Evolutionary conservation across 1,140 invertebrate species (phyloP).

Genomic region (Drosophila suzukii): DNA sequence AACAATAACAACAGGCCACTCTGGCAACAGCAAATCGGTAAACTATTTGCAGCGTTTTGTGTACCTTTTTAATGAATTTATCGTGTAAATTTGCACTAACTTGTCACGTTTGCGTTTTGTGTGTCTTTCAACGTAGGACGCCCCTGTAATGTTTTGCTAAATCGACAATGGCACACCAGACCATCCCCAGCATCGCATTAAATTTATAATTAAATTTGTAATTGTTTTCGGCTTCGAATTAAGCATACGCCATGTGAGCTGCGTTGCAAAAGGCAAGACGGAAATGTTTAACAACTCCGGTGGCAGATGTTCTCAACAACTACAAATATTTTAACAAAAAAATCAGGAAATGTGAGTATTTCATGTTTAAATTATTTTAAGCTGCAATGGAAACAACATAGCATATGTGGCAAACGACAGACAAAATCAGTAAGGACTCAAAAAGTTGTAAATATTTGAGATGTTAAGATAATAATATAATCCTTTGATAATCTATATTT

Average conservation of each 20-base stretch:
- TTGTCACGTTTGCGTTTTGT: slow-evolving; percentile 46
- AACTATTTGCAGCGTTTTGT: slow-evolving; percentile 68
- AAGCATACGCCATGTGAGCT: slow-evolving; percentile 18
- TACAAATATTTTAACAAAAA: slow-evolving; percentile 5
- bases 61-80: slow-evolving; percentile 82
- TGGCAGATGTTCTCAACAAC: slow-evolving; percentile 52
- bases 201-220: slow-evolving; percentile 74
- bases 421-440: not conserved
- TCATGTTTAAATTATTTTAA: slow-evolving; percentile 6
- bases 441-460: not conserved
- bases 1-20: slow-evolving; percentile 3
- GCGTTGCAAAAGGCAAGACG: slow-evolving; percentile 44
- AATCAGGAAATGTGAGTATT: not conserved
- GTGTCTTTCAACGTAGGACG: slow-evolving; percentile 28
- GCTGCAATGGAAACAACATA: not conserved
- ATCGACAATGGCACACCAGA: slow-evolving; percentile 19
- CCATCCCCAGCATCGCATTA: slow-evolving; percentile 30
- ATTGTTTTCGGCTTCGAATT: slow-evolving; percentile 50
- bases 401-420: not conserved
- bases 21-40: slow-evolving; percentile 31
- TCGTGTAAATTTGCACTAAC: slow-evolving; percentile 73
- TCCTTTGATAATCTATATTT: too few species aligned
- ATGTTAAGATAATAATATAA: too few species aligned
- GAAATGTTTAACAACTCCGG: slow-evolving; percentile 60
- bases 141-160: slow-evolving; percentile 54